These are phyloP conservation scores for Erpobdella octoculata DNA, from an alignment of 2,888 invertebrate genomes.

Conservation along the genomic window DNA sequence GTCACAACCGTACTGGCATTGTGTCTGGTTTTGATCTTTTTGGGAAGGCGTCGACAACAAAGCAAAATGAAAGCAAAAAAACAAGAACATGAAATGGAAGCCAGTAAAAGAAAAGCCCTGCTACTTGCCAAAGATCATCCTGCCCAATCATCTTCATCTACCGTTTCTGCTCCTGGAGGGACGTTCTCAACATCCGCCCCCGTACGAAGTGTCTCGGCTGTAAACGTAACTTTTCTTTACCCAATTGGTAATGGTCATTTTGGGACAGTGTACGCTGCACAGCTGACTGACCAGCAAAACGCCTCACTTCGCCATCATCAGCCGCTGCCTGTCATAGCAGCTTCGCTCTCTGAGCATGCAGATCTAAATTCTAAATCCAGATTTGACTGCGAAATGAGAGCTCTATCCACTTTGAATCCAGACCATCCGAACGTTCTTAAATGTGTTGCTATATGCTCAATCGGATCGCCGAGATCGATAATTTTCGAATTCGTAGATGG, in stretches of 20 bases:
- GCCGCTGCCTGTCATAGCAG: conserved; percentile 11
- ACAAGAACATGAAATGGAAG: conserved; percentile 9
- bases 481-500: conserved; percentile 24
- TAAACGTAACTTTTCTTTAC: conserved; percentile 23
- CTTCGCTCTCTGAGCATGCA: conserved; percentile 10
- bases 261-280: conserved; percentile 21
- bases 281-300: conserved; percentile 1
- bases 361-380: conserved; percentile 9
- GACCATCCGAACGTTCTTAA: conserved; percentile 19
- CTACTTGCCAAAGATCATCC: conserved; percentile 2
- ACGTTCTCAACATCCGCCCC: conserved; percentile 10
- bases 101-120: conserved; percentile 14
- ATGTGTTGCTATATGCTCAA: conserved; percentile 14
- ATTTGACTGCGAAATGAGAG: conserved; percentile 16
- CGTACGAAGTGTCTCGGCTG: conserved; percentile 8
- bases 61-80: neutral
- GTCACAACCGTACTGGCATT: neutral
- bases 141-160: neutral
- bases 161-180: too few relatives aligned
- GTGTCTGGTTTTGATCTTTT: conserved; percentile 3
- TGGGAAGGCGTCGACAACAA: conserved; percentile 3
- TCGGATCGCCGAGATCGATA: conserved; percentile 17
- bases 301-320: neutral
- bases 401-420: neutral
- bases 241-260: conserved; percentile 25